Evolutionary conservation across 2,113 vertebrate genomes (phyloP).

Genomic region (Aldabrachelys gigantea): DNA sequence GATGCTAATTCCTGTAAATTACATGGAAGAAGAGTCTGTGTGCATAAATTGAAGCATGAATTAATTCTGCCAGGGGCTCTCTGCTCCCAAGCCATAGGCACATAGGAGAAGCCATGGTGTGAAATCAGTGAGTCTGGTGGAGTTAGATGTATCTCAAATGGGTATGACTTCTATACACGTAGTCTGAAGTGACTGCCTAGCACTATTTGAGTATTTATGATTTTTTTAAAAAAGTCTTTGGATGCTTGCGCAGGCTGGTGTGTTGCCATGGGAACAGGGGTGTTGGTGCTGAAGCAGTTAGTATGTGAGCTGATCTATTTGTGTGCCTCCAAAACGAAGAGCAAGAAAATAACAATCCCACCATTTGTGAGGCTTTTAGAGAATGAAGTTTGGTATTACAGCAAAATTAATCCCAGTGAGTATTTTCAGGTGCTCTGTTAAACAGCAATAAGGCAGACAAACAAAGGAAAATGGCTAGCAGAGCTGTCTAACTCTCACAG

Average conservation of each 20-base stretch:
- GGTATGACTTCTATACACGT: constrained; percentile 36
- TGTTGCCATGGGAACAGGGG: constrained; percentile 73
- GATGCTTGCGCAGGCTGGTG: constrained; percentile 60
- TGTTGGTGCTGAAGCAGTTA: constrained; percentile 34
- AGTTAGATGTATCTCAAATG: constrained; percentile 20
- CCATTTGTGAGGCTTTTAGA: constrained; percentile 15
- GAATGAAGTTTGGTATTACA: constrained; percentile 26
- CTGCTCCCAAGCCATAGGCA: background rate
- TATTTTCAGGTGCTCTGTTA: constrained; percentile 40
- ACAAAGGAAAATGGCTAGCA: background rate
- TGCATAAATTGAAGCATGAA: background rate
- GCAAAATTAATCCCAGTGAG: background rate
- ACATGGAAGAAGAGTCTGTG: background rate
- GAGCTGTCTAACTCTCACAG: background rate
- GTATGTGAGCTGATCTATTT: constrained; percentile 69
- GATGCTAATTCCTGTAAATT: background rate
- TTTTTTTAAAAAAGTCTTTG: constrained; percentile 21
- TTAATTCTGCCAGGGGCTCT: background rate
- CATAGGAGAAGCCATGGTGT: background rate
- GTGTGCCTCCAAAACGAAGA: constrained; percentile 25
- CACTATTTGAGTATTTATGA: constrained; percentile 59
- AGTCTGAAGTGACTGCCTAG: constrained; percentile 61
- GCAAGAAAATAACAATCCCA: constrained; percentile 22
- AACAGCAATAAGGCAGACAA: constrained; percentile 12
- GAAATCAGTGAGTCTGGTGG: constrained; percentile 27